Evolutionary conservation across 2,888 invertebrate genomes (phyloP), one percentile per base, ranked within the genome.

Genomic region (Heliconius cydno): DNA sequence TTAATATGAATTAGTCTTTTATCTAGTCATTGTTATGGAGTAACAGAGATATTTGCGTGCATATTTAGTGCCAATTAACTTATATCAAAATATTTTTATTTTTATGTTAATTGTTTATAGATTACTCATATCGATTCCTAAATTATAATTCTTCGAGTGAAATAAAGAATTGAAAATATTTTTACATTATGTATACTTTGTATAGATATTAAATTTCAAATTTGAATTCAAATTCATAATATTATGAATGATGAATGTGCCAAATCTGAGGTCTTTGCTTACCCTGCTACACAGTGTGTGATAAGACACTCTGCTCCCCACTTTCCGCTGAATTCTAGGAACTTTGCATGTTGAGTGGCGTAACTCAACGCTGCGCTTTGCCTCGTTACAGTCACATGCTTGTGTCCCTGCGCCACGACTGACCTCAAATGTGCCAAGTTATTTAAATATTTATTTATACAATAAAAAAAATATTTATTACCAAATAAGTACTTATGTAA

Each of bases 1-100:
- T 84, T 86, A 87, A 83, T 85, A 84, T 81, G 83, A 84, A 83
- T 82, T 81, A 84, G 82, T 82, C 82, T 75, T 86, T 86, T 86
- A 83, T 89, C 90, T 90, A 90, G 90, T 90, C 89, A 89, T 82
- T 87, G 85, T 85, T 83, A 87, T 88, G 85, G 79, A 68, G 52
- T 34, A 34, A 34, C 73, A 67, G 46, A 76, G 41, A 22, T 28
- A 25, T 71, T 68, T 38, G 34, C 72, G 57, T 30, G 52, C 57
- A 52, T 28, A 30, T 52, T 57, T 46, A 30, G 30, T 30, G 57
- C 57, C 72, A 72, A 57, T 6, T 72, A 46, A 57, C 12, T 72
- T 60, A 38, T 15, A 70, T 73, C 38, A 9, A 60, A 38, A 38
- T 15, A 60, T 60, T 4, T 34, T 28, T 1, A n/a, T 57, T 72